Evolutionary conservation across 2,888 invertebrate species (phyloP).

Genomic region (Xestia c-nigrum): DNA sequence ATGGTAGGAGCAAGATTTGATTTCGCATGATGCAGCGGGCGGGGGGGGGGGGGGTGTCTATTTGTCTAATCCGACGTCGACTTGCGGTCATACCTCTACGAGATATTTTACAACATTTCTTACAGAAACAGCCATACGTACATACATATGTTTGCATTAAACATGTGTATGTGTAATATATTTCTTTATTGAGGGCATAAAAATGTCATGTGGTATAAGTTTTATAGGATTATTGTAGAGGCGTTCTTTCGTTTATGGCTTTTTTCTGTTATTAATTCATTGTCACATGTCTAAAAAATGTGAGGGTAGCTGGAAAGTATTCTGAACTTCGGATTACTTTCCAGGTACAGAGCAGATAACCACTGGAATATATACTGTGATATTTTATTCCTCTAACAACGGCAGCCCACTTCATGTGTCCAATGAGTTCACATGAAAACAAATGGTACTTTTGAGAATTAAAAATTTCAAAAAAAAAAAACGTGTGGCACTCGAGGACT

Average conservation of each 20-base stretch:
- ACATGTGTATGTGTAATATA: not conserved
- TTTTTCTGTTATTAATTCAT: not conserved
- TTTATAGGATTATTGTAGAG: conserved; percentile 9
- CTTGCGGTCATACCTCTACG: conserved; percentile 56
- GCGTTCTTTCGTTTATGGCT: not conserved
- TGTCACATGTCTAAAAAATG: too few relatives aligned
- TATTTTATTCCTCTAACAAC: too few relatives aligned
- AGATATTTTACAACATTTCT: conserved; percentile 54
- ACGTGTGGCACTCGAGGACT: too few relatives aligned
- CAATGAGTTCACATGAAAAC: too few relatives aligned
- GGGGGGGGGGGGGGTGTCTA: conserved; percentile 54
- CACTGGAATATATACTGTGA: too few relatives aligned
- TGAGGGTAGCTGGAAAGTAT: too few relatives aligned
- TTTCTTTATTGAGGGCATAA: conserved; percentile 29
- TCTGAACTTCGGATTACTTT: too few relatives aligned
- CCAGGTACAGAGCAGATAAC: too few relatives aligned
- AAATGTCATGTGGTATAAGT: conserved; percentile 7
- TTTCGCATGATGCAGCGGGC: conserved; percentile 63
- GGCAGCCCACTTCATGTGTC: too few relatives aligned
- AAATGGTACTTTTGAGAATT: too few relatives aligned
- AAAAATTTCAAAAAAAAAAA: too few relatives aligned
- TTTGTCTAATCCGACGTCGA: conserved; percentile 65
- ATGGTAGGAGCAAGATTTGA: conserved; percentile 65
- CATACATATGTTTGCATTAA: conserved; percentile 30
- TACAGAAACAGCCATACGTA: conserved; percentile 16